Conservation (phyloP, 2,113 vertebrate species). For the Chaetodon trifascialis region DNA sequence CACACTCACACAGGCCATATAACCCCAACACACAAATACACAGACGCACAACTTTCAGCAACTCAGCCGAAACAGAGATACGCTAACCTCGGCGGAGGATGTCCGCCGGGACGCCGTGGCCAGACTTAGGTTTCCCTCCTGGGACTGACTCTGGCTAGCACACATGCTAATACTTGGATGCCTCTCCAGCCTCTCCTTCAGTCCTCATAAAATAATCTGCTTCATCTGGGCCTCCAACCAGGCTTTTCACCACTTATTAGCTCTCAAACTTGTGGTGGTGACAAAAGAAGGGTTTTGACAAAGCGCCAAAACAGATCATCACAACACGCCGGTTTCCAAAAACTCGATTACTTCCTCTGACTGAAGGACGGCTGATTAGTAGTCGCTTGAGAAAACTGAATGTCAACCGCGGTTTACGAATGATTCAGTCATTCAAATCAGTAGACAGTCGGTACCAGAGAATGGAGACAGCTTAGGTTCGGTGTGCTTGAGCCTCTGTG, state of each 20-base stretch:
- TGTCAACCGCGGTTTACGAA: constrained; percentile 50
- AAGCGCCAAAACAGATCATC: constrained; percentile 77
- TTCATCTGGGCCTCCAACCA: constrained; percentile 55
- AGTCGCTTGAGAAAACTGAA: constrained; percentile 60
- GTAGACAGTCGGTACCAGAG: constrained; percentile 33
- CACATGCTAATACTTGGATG: constrained; percentile 79
- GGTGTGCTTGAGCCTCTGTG: constrained; percentile 41
- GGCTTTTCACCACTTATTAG: constrained; percentile 80
- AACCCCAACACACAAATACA: constrained; percentile 15
- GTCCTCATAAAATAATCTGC: constrained; percentile 64
- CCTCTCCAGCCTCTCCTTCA: constrained; percentile 44
- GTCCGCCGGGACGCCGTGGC: constrained; percentile 62
- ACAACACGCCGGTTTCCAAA: constrained; percentile 49
- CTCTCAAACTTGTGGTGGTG: constrained; percentile 37
- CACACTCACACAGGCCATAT: constrained; percentile 8
- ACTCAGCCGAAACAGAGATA: constrained; percentile 67
- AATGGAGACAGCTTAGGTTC: constrained; percentile 42
- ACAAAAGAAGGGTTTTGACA: constrained; percentile 76
- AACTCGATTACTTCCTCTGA: constrained; percentile 54
- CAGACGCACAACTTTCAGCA: constrained; percentile 57
- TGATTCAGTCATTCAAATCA: constrained; percentile 61
- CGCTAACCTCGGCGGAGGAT: constrained; percentile 62
- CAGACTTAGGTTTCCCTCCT: constrained; percentile 76
- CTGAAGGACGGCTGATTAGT: constrained; percentile 55
- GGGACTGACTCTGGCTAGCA: constrained; percentile 75